These are phyloP conservation scores for Odontomachus brunneus DNA, from an alignment of 1,140 invertebrate species.

Conservation along the genomic window DNA sequence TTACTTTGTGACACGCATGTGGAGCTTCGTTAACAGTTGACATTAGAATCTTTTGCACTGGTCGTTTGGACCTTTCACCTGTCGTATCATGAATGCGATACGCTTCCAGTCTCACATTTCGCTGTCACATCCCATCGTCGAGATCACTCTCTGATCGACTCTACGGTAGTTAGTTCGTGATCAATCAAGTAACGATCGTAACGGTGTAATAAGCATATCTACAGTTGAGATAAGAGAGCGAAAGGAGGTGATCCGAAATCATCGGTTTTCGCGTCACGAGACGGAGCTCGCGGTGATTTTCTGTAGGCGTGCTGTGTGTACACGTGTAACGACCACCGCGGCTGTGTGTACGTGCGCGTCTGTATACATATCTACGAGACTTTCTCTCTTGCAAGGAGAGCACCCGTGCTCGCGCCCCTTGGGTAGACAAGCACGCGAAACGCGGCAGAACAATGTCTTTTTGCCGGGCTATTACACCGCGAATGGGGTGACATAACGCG, in stretches of 20 bases:
- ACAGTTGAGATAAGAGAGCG: no score
- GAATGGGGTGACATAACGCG: conserved; percentile 38
- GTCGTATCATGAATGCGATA: not conserved
- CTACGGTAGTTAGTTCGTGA: no score
- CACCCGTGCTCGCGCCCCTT: conserved; percentile 63
- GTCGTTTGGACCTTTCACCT: not conserved
- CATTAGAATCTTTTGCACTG: not conserved
- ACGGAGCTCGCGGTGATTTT: not conserved
- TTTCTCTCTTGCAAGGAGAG: conserved; percentile 73
- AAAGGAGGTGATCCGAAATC: no score
- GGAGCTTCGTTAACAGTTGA: no score
- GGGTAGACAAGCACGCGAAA: conserved; percentile 57
- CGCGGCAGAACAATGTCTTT: conserved; percentile 67
- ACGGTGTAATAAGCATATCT: no score
- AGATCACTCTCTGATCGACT: no score
- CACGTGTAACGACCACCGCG: not conserved
- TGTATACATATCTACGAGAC: conserved; percentile 52
- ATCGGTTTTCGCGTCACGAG: no score
- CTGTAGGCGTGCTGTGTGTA: conserved; percentile 26
- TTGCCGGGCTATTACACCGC: conserved; percentile 44
- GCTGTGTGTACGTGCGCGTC: not conserved
- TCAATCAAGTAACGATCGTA: no score
- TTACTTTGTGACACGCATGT: not conserved
- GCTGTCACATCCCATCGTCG: not conserved
- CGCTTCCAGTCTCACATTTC: not conserved